These are phyloP conservation scores for Hyles euphorbiae DNA, from an alignment of 1,140 invertebrate genomes.

Conservation along the genomic window DNA sequence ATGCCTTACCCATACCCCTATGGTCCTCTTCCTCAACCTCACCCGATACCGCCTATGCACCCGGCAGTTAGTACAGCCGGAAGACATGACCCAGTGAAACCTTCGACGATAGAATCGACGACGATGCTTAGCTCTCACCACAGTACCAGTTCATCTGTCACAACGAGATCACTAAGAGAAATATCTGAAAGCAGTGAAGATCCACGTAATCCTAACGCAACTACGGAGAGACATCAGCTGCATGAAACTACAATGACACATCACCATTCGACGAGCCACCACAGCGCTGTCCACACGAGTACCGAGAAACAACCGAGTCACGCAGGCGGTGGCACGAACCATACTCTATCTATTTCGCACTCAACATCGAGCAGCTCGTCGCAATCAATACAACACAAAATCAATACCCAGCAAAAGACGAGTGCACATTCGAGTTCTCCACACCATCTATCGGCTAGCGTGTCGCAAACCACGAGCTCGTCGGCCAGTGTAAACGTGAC, in stretches of 20 bases:
- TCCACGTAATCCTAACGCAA: constrained; percentile 63
- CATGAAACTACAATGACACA: constrained; percentile 79
- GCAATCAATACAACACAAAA: constrained; percentile 78
- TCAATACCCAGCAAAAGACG: constrained; percentile 73
- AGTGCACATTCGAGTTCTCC: constrained; percentile 74
- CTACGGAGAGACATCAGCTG: constrained; percentile 75
- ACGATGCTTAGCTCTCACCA: constrained; percentile 82
- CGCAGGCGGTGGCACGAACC: constrained; percentile 71
- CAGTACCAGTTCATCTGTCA: constrained; percentile 78
- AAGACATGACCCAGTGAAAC: constrained; percentile 70
- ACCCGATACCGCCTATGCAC: constrained; percentile 83
- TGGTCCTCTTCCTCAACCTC: constrained; percentile 81
- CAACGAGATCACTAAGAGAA: constrained; percentile 76
- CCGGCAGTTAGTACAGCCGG: constrained; percentile 74
- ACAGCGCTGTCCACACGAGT: constrained; percentile 79
- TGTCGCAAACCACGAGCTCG: constrained; percentile 72
- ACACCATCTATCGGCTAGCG: constrained; percentile 72
- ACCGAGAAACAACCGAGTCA: constrained; percentile 77
- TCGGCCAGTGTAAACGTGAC: constrained; percentile 70
- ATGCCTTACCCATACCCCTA: constrained; percentile 83
- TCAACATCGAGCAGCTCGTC: constrained; percentile 79
- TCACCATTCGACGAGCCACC: constrained; percentile 79
- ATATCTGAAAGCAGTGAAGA: constrained; percentile 75
- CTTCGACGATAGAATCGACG: constrained; percentile 78
- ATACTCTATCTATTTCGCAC: constrained; percentile 79